Evolutionary conservation across 1,140 invertebrate species (phyloP).

Genomic region (Pseudachorutes palmiensis): DNA sequence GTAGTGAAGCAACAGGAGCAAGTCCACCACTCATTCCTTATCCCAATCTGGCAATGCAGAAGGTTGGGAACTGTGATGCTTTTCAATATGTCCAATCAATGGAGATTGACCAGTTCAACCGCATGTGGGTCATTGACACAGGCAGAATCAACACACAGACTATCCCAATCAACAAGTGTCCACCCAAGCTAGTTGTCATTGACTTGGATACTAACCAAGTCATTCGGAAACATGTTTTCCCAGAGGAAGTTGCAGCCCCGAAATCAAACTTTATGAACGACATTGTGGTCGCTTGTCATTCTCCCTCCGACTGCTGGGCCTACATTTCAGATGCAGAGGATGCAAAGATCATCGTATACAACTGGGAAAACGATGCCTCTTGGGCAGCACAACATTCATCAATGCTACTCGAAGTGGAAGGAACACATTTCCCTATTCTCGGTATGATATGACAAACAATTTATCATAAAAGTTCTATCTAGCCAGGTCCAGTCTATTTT

Average conservation of each 20-base stretch:
- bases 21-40: slow-evolving; percentile 47
- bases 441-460: too few species aligned
- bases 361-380: slow-evolving; percentile 31
- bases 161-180: slow-evolving; percentile 52
- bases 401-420: slow-evolving; percentile 8
- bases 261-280: slow-evolving; percentile 15
- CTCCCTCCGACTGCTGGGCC: slow-evolving; percentile 43
- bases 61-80: slow-evolving; percentile 59
- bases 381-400: slow-evolving; percentile 6
- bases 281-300: slow-evolving; percentile 44
- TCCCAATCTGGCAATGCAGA: slow-evolving; percentile 64
- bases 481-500: too few species aligned
- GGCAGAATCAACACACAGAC: slow-evolving; percentile 64
- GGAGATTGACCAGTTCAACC: slow-evolving; percentile 61
- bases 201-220: slow-evolving; percentile 61
- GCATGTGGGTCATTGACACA: slow-evolving; percentile 61
- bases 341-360: slow-evolving; percentile 54
- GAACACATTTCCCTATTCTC: too few species aligned
- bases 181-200: slow-evolving; percentile 69
- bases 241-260: slow-evolving; percentile 39
- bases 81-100: slow-evolving; percentile 68
- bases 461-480: too few species aligned
- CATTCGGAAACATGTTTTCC: slow-evolving; percentile 51
- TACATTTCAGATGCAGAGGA: slow-evolving; percentile 50
- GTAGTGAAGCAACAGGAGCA: not conserved